These are phyloP conservation scores for Siniperca undulata DNA, from an alignment of 2,797 vertebrate genomes.

Conservation along the genomic window DNA sequence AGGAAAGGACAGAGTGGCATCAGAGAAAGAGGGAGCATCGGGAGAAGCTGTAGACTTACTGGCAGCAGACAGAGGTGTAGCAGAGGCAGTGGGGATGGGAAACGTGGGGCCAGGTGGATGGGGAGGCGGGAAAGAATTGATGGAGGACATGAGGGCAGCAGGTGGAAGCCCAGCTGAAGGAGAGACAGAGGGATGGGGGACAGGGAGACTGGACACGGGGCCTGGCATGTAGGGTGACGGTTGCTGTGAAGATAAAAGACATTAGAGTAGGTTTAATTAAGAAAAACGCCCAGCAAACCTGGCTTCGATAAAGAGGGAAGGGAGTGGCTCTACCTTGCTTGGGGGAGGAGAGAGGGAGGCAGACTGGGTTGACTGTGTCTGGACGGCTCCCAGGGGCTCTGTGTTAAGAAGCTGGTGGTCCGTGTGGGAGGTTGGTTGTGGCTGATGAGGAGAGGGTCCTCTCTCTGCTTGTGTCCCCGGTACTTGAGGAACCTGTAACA, in stretches of 20 bases:
- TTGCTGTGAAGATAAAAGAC: slow-evolving; percentile 70
- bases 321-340: slow-evolving; percentile 79
- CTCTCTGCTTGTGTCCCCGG: slow-evolving; percentile 41
- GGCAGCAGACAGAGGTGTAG: slow-evolving; percentile 32
- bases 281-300: not conserved
- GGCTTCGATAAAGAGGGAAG: not conserved
- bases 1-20: slow-evolving; percentile 50
- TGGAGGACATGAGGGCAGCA: slow-evolving; percentile 47
- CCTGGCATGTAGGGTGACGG: slow-evolving; percentile 68
- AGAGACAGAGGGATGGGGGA: slow-evolving; percentile 47
- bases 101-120: slow-evolving; percentile 46
- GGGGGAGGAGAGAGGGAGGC: slow-evolving; percentile 79
- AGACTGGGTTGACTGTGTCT: slow-evolving; percentile 43
- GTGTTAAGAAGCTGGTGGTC: slow-evolving; percentile 44
- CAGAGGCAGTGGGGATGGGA: slow-evolving; percentile 31
- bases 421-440: slow-evolving; percentile 47
- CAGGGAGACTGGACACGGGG: slow-evolving; percentile 38
- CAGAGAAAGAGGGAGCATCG: slow-evolving; percentile 52
- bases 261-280: slow-evolving; percentile 5
- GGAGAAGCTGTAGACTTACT: slow-evolving; percentile 40
- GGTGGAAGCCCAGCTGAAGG: slow-evolving; percentile 42
- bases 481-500: slow-evolving; percentile 54
- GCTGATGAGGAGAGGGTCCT: slow-evolving; percentile 59
- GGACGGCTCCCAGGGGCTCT: slow-evolving; percentile 34
- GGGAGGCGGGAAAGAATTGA: slow-evolving; percentile 49